These are phyloP conservation scores for Phrynosoma blainvillii DNA, from an alignment of 2,113 vertebrate species.

Conservation along the genomic window DNA sequence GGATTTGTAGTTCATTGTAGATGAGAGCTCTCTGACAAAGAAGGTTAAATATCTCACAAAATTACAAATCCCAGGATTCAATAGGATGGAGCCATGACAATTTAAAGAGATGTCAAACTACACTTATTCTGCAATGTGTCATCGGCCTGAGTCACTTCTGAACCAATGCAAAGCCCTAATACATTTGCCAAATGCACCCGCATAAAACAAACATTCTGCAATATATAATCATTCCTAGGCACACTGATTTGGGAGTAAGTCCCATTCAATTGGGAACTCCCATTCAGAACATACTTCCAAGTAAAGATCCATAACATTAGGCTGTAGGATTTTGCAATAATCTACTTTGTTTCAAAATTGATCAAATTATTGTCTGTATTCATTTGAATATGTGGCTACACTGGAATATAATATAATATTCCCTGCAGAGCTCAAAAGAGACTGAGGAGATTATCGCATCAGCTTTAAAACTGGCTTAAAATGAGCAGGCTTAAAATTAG, in stretches of 20 bases:
- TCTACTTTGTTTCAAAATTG: background rate
- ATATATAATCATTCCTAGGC: background rate
- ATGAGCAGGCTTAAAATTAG: too few relatives aligned
- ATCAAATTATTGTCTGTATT: too few relatives aligned
- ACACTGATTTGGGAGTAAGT: background rate
- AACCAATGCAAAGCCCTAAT: background rate
- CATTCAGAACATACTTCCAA: background rate
- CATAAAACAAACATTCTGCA: too few relatives aligned
- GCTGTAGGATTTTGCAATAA: background rate
- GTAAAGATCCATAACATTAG: background rate
- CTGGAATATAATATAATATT: background rate
- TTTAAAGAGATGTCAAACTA: background rate
- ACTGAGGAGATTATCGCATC: background rate
- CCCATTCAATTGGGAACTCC: background rate
- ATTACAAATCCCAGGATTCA: too few relatives aligned
- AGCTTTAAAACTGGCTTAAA: too few relatives aligned
- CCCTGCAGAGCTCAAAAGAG: background rate
- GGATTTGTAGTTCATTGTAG: too few relatives aligned
- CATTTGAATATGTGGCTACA: background rate
- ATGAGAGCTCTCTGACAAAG: too few relatives aligned
- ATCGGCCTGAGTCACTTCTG: background rate
- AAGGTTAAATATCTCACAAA: too few relatives aligned
- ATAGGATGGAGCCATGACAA: too few relatives aligned
- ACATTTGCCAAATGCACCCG: background rate
- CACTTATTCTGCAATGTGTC: background rate